Evolutionary conservation across 2,888 invertebrate genomes (phyloP).

Genomic region (Cephus nigrinus): DNA sequence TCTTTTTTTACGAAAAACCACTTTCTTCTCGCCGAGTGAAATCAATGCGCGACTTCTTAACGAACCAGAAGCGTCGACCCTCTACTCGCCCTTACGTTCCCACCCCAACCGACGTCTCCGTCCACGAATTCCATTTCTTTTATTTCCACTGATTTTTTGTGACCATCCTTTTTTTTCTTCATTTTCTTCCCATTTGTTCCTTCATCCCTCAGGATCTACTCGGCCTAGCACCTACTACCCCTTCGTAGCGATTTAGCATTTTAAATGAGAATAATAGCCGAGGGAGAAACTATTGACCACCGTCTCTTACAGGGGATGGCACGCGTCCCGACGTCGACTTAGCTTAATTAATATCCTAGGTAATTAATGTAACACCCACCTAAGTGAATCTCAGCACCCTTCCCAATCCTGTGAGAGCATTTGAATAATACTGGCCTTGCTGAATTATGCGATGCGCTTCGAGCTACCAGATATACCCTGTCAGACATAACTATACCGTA

Average conservation of each 20-base stretch:
- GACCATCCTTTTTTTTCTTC: background rate
- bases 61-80: constrained; percentile 12
- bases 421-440: background rate
- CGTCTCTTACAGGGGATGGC: constrained; percentile 16
- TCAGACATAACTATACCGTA: background rate
- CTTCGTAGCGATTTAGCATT: constrained; percentile 19
- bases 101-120: background rate
- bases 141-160: background rate
- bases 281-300: constrained; percentile 18
- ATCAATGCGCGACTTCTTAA: constrained; percentile 19
- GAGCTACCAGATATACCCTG: background rate
- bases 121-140: background rate
- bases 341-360: background rate
- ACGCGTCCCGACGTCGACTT: background rate
- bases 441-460: background rate
- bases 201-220: background rate
- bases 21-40: background rate
- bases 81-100: background rate
- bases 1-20: background rate
- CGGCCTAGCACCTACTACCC: background rate
- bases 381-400: background rate
- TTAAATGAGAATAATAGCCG: constrained; percentile 22
- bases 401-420: background rate
- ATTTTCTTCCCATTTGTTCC: background rate
- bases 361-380: background rate